Evolutionary conservation across 2,113 vertebrate genomes (phyloP), one percentile per base, ranked within the genome.

Genomic region (Ondatra zibethicus): DNA sequence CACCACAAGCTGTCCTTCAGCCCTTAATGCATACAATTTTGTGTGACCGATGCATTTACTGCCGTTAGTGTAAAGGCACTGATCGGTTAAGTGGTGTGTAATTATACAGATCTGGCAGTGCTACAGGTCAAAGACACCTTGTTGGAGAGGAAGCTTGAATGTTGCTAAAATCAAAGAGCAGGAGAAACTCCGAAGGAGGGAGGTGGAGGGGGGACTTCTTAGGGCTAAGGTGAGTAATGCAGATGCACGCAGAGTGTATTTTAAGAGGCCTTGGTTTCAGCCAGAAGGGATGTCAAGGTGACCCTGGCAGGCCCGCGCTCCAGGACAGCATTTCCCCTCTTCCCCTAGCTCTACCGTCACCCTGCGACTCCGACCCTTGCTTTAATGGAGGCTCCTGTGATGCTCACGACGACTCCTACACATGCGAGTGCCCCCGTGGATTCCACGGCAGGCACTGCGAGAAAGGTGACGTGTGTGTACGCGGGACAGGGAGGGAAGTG

Each of bases 351-450:
- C 98, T 99, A 98, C 99, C 99, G 0, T 99, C 99, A 12, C 99
- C 99, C 97, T 99, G 99, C 0, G 99, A 99, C 98, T 99, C 99
- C 0, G 99, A 99, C 92, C 99, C 99, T 96, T 99, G 99, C 98
- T 98, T 99, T 97, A 99, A 99, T 0, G 99, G 99, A 33, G 99
- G 99, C 0, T 99, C 99, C 97, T 99, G 99, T 58, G 99, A 99
- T 0, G 99, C 99, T 97, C 98, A 98, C 0, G 99, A 99, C 0
- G 99, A 99, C 91, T 99, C 98, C 0, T 99, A 99, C 98, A 98
- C 98, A 75, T 99, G 99, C 55, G 99, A 99, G 91, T 99, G 99
- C 97, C 99, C 99, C 42, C 98, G 97, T 11, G 99, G 99, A 95
- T 99, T 99, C 99, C 98, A 98, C 8, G 99, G 99, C 86, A 98